Conservation (phyloP, 2,113 vertebrate genomes). For the Prolemur simus region DNA sequence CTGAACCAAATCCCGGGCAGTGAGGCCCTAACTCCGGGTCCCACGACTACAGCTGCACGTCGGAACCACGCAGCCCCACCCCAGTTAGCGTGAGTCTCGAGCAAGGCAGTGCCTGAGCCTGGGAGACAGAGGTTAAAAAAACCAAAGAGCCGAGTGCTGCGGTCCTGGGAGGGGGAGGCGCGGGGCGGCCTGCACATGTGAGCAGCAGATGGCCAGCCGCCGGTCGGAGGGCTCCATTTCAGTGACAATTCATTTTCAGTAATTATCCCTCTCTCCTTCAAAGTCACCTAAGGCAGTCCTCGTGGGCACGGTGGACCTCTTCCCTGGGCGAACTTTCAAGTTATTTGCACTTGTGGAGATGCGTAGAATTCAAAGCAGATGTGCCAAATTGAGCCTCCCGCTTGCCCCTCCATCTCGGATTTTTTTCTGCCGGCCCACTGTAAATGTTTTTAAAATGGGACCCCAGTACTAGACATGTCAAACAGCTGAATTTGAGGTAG, state of each 20-base stretch:
- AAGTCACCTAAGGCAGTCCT: constrained; percentile 91
- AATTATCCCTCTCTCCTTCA: constrained; percentile 91
- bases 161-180: not conserved
- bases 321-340: constrained; percentile 88
- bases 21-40: not conserved
- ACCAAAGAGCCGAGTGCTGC: not conserved
- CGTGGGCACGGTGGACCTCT: constrained; percentile 86
- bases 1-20: not conserved
- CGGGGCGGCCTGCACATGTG: constrained; percentile 79
- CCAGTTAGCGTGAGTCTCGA: not conserved
- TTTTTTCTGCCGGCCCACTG: constrained; percentile 71
- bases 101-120: constrained; percentile 35
- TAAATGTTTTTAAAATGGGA: constrained; percentile 88
- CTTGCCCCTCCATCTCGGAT: constrained; percentile 56
- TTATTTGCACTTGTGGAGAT: constrained; percentile 91
- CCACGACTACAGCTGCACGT: not conserved
- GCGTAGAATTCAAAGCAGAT: constrained; percentile 95
- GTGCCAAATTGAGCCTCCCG: constrained; percentile 82
- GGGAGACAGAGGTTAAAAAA: constrained; percentile 58
- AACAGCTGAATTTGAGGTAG: constrained; percentile 89
- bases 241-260: constrained; percentile 93
- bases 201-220: constrained; percentile 86
- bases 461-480: constrained; percentile 88
- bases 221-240: constrained; percentile 89
- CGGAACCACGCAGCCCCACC: not conserved